These are phyloP conservation scores for Exocentrus adspersus DNA, from an alignment of 2,888 invertebrate genomes.

Conservation along the genomic window DNA sequence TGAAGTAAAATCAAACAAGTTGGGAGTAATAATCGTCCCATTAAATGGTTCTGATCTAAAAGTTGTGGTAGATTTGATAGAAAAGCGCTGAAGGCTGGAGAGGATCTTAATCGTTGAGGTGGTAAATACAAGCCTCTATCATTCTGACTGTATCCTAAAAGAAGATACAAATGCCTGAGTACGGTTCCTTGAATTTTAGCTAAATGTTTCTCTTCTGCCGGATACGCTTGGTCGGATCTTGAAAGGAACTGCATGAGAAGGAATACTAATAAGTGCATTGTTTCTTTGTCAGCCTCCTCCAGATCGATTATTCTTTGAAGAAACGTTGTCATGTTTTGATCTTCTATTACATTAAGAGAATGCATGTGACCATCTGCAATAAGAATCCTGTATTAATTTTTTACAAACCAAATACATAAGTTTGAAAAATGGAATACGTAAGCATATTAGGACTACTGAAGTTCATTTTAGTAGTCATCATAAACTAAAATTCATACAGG, in stretches of 20 bases:
- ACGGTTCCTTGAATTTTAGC: conserved; percentile 87
- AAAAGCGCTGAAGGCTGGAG: conserved; percentile 96
- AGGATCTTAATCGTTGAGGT: conserved; percentile 85
- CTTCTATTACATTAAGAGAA: conserved; percentile 84
- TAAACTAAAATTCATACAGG: too few species aligned
- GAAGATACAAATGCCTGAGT: conserved; percentile 87
- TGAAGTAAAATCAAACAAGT: conserved; percentile 84
- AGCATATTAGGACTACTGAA: too few species aligned
- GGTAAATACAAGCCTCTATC: conserved; percentile 93
- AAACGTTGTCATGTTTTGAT: conserved; percentile 79
- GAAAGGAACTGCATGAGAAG: conserved; percentile 98
- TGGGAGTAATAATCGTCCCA: conserved; percentile 89
- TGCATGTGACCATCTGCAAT: conserved; percentile 83
- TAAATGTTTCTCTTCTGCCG: conserved; percentile 85
- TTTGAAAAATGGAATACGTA: too few species aligned
- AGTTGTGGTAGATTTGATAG: conserved; percentile 93
- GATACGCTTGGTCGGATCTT: conserved; percentile 81
- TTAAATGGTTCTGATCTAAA: conserved; percentile 93
- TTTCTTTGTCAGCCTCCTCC: conserved; percentile 95
- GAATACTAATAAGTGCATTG: conserved; percentile 92
- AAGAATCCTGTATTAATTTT: too few species aligned
- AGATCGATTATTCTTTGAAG: conserved; percentile 90
- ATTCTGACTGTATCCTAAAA: conserved; percentile 91
- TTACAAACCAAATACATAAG: too few species aligned
- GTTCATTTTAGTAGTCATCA: too few species aligned